Base-by-base conservation (phyloP, 2,113 vertebrate genomes). In the Sceloporus undulatus region DNA sequence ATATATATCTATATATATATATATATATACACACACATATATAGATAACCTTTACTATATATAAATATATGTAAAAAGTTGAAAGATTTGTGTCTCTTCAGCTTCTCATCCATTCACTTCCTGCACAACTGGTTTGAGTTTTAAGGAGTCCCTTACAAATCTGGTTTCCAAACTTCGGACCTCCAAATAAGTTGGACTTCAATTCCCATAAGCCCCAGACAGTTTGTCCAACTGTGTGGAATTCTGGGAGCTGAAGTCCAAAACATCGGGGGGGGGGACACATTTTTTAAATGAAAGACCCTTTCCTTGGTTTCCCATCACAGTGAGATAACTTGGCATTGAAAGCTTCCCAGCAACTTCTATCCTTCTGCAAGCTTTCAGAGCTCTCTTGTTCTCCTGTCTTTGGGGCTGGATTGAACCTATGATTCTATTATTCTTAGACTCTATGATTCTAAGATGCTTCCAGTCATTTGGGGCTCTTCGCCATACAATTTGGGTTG, bases 21-120 rank as follows among this genome's bases (percentile, higher is more conserved):
- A 48, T 5, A 48, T 48, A 48, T 6, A 48, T 6, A 48, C 42
- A 48, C 42, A 48, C 42, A 91, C 21, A 40, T 79, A 90, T 74
- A 87, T 83, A 91, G 21, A 91, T 89, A 79, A 89, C 91, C 91
- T 93, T 81, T 86, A 71, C 6, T 10, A 27, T 70, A 9, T 70
- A 85, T 91, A 91, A 88, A 78, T 85, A 90, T 90, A 83, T 91
- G 27, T 71, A 25, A 16, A 62, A 62, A 14, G 59, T 13, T 71
- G 10, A 70, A 29, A 14, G 27, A 18, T 75, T 16, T 75, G 34
- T 34, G 88, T 86, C 79, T 54, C 89, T 87, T 71, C 38, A 42
- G 19, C 79, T 48, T 13, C 40, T 21, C 40, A 48, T 48, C 42
- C 42, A 48, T 48, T 6, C 42, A 48, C 42, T 48, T 5, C 25